A percentile compares a stretch with the other conserved stretches of the same genome.
Evolutionary conservation across 2,888 invertebrate genomes (phyloP).

Genomic region (Polietes domitor): DNA sequence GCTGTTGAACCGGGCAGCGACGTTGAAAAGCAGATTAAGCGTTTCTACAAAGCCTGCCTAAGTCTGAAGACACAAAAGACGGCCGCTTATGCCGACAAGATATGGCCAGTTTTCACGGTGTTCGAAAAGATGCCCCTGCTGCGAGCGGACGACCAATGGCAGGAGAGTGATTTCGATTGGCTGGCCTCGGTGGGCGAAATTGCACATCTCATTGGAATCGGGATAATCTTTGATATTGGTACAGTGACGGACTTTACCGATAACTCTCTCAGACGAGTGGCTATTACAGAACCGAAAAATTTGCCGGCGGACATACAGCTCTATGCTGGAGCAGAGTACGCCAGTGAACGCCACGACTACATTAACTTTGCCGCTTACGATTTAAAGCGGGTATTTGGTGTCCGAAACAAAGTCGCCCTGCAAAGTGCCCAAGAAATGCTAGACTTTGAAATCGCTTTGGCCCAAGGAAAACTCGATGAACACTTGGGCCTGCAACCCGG

Average conservation of each 20-base stretch:
- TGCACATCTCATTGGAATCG: conserved; percentile 72
- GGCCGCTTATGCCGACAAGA: conserved; percentile 63
- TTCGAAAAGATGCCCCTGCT: conserved; percentile 74
- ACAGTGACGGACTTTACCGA: conserved; percentile 71
- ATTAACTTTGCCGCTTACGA: conserved; percentile 49
- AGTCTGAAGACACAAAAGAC: conserved; percentile 73
- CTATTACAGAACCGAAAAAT: conserved; percentile 72
- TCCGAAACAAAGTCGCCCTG: conserved; percentile 66
- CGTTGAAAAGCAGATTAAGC: conserved; percentile 56
- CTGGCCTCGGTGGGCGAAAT: conserved; percentile 72
- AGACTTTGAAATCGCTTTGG: conserved; percentile 70
- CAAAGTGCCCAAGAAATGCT: conserved; percentile 70
- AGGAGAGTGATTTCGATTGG: conserved; percentile 73
- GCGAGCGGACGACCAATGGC: conserved; percentile 51
- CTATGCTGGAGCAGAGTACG: conserved; percentile 53
- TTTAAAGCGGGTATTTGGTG: conserved; percentile 66
- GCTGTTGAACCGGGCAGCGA: background rate
- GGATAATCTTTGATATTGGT: conserved; percentile 72
- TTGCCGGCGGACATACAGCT: no score
- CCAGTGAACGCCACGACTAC: conserved; percentile 50
- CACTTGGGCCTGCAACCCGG: conserved; percentile 67
- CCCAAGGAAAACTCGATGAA: background rate
- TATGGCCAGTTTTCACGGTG: conserved; percentile 68
- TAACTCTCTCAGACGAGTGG: conserved; percentile 67
- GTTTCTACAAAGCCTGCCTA: conserved; percentile 67